These are phyloP conservation scores for Melieria crassipennis DNA, from an alignment of 2,888 invertebrate genomes.

Conservation along the genomic window DNA sequence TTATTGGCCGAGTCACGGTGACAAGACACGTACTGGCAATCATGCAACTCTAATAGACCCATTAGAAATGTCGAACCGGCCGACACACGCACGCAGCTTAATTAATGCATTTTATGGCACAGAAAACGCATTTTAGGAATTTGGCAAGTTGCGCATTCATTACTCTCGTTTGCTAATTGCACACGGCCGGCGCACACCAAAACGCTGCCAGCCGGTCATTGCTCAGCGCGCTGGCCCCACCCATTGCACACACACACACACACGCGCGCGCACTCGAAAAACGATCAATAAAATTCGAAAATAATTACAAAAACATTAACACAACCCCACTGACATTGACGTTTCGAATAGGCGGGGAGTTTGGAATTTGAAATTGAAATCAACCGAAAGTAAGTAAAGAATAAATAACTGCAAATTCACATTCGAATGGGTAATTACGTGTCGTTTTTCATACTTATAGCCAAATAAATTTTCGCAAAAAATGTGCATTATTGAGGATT, in stretches of 20 bases:
- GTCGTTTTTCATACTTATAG: conserved; percentile 14
- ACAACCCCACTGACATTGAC: conserved; percentile 1
- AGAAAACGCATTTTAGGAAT: neutral
- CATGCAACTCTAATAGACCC: neutral
- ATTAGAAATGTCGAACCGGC: neutral
- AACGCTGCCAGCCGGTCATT: no score
- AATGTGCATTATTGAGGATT: no score
- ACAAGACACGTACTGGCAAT: neutral
- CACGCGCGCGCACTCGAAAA: neutral
- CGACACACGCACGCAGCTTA: conserved; percentile 2
- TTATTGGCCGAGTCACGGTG: no score
- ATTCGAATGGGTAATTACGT: neutral
- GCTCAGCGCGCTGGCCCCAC: no score
- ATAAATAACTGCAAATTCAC: neutral
- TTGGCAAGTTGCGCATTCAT: neutral
- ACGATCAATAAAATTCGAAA: neutral
- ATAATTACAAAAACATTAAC: neutral
- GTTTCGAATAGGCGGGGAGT: neutral
- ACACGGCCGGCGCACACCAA: no score
- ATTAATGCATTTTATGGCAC: conserved; percentile 10
- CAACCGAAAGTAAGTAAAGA: neutral
- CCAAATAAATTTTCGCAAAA: conserved; percentile 7
- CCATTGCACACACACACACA: no score
- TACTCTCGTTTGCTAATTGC: neutral
- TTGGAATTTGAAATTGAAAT: neutral